These are phyloP conservation scores for Acanthurus leucopareius DNA, from an alignment of 2,797 vertebrate species.

Conservation along the genomic window DNA sequence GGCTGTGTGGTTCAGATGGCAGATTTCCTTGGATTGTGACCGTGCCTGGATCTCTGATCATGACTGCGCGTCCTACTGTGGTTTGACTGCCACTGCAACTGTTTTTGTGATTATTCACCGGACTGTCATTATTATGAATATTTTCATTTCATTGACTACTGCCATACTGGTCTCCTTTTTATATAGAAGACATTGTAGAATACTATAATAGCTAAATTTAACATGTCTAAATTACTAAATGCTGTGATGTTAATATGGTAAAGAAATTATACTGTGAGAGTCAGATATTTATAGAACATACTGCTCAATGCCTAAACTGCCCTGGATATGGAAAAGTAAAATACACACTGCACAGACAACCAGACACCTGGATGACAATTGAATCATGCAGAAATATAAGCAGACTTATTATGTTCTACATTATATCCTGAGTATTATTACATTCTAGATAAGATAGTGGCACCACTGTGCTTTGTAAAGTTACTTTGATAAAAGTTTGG, in stretches of 20 bases:
- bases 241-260: not conserved
- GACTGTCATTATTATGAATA: no score
- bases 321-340: not conserved
- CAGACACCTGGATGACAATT: no score
- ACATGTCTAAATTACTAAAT: not conserved
- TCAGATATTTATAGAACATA: not conserved
- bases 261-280: not conserved
- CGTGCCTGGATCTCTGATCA: no score
- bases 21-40: no score
- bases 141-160: not conserved
- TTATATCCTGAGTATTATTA: not conserved
- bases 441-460: not conserved
- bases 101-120: no score
- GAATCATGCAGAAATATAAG: not conserved
- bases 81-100: no score
- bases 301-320: not conserved
- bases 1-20: not conserved
- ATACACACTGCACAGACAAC: not conserved
- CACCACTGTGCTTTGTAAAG: not conserved
- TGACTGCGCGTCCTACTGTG: not conserved
- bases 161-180: not conserved
- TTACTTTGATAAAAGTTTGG: no score
- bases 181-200: not conserved
- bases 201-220: not conserved
- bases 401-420: not conserved